Evolutionary conservation across 2,888 invertebrate species (phyloP).

Genomic region (Spisula solida): DNA sequence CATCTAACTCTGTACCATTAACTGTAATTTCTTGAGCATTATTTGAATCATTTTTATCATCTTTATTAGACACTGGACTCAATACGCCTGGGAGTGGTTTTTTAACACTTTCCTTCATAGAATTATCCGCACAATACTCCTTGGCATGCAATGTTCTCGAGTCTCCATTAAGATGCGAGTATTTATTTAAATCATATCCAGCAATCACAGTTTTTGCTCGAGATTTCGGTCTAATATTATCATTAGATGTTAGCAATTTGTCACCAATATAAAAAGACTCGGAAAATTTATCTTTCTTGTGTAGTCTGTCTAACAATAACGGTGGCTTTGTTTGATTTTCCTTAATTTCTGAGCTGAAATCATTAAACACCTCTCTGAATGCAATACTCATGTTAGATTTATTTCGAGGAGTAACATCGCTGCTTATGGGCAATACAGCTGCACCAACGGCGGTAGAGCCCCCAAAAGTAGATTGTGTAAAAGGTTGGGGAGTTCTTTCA

Average conservation of each 20-base stretch:
- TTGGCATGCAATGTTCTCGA: neutral
- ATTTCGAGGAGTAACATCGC: neutral
- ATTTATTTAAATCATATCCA: slow-evolving; percentile 31
- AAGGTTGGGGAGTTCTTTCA: neutral
- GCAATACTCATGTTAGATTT: slow-evolving; percentile 57
- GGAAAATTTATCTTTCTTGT: slow-evolving; percentile 52
- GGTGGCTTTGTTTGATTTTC: neutral
- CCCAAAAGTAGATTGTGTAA: neutral
- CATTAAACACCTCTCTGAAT: slow-evolving; percentile 62
- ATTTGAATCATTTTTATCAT: slow-evolving; percentile 34
- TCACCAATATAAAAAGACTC: slow-evolving; percentile 63
- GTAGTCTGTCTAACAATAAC: neutral
- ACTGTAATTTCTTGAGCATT: slow-evolving; percentile 41
- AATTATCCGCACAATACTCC: neutral
- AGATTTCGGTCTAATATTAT: slow-evolving; percentile 65
- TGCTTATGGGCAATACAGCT: neutral
- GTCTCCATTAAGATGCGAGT: slow-evolving; percentile 16
- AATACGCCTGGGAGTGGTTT: neutral
- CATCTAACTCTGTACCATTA: slow-evolving; percentile 11
- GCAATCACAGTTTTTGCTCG: slow-evolving; percentile 54
- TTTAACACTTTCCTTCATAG: neutral
- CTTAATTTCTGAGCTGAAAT: slow-evolving; percentile 33
- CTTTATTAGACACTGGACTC: slow-evolving; percentile 18
- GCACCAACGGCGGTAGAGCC: slow-evolving; percentile 16
- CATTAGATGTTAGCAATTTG: slow-evolving; percentile 56